Conservation (phyloP, 2,113 vertebrate species). For the Ondatra zibethicus region DNA sequence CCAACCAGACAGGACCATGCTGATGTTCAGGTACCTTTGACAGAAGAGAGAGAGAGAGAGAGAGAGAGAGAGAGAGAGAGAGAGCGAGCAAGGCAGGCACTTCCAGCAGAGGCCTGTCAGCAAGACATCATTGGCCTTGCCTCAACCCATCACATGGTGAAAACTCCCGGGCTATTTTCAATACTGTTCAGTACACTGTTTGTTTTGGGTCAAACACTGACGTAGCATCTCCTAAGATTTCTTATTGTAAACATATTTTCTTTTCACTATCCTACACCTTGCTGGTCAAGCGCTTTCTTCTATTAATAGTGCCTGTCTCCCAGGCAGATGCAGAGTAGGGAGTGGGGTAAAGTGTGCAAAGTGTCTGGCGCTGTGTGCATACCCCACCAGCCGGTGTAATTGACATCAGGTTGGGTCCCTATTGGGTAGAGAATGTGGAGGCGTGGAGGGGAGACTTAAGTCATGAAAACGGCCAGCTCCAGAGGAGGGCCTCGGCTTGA, state of each 20-base stretch:
- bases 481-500: neutral
- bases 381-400: too few relatives aligned
- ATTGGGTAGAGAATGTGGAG: neutral
- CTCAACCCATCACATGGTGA: neutral
- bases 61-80: neutral
- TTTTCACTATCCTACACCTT: slow-evolving; percentile 47
- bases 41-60: neutral
- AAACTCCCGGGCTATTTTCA: neutral
- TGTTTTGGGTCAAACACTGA: neutral
- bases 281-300: slow-evolving; percentile 6
- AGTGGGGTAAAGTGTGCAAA: neutral
- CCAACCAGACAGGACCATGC: neutral
- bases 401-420: neutral
- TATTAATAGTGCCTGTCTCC: slow-evolving; percentile 55
- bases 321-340: neutral
- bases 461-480: neutral
- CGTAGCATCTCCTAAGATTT: slow-evolving; percentile 23
- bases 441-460: fast-evolving
- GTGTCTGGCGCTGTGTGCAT: neutral
- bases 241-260: slow-evolving; percentile 41
- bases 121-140: neutral
- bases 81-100: neutral
- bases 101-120: neutral
- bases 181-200: neutral
- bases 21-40: neutral